Evolutionary conservation across 2,888 invertebrate genomes (phyloP).

Genomic region (Caenorhabditis sulstoni): DNA sequence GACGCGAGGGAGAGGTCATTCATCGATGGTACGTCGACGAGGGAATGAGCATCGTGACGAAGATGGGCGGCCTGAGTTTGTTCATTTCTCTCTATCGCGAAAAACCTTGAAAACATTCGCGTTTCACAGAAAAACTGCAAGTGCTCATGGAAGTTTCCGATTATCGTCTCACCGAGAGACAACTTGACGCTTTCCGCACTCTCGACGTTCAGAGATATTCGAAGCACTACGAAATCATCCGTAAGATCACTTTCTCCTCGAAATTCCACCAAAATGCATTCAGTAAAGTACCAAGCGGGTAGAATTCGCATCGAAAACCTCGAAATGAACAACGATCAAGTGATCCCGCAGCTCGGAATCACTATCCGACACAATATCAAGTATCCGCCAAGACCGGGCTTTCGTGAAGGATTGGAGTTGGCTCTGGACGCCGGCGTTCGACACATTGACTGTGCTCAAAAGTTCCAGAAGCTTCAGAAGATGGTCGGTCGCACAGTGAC

Average conservation of each 20-base stretch:
- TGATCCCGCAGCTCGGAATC: conserved; percentile 61
- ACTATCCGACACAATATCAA: conserved; percentile 67
- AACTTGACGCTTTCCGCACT: no score
- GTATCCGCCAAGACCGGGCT: conserved; percentile 42
- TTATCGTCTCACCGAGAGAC: no score
- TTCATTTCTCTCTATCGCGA: no score
- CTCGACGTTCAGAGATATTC: no score
- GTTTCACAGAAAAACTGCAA: no score
- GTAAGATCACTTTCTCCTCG: no score
- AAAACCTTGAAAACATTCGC: no score
- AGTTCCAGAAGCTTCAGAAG: conserved; percentile 81
- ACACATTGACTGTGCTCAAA: conserved; percentile 81
- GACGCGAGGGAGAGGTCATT: conserved; percentile 77
- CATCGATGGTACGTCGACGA: conserved; percentile 82
- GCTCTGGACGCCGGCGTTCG: conserved; percentile 80
- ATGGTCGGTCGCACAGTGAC: conserved; percentile 81
- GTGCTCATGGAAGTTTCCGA: no score
- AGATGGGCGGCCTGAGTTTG: conserved; percentile 70
- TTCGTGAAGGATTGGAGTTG: conserved; percentile 56
- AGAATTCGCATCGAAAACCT: not conserved
- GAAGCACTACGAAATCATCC: no score
- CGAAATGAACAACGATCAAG: not conserved
- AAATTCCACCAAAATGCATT: not conserved
- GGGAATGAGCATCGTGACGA: conserved; percentile 81
- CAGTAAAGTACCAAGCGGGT: not conserved